phyloP scores from a whole-genome alignment of 2,888 invertebrate genomes.

The Sycophila texana region DNA sequence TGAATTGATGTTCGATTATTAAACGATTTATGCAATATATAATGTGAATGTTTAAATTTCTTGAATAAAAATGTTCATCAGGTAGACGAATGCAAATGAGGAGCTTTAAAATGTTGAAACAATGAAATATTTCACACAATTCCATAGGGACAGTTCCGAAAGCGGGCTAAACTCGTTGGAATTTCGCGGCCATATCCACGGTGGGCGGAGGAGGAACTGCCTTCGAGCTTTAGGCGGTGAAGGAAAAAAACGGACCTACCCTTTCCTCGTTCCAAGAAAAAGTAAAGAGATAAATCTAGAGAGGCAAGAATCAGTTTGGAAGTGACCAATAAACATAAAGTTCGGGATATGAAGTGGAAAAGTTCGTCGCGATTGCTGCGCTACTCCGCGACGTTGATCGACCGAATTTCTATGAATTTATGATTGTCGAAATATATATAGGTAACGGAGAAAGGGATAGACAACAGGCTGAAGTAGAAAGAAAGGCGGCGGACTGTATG shows the following conservation, averaged over 20 bases:
- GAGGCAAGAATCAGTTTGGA: constrained; percentile 8
- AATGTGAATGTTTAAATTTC: too few species aligned
- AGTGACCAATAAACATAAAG: constrained; percentile 29
- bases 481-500: neutral
- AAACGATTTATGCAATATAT: too few species aligned
- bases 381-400: constrained; percentile 9
- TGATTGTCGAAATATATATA: constrained; percentile 5
- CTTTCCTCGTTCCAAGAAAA: neutral
- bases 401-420: constrained; percentile 12
- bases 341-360: constrained; percentile 26
- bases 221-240: neutral
- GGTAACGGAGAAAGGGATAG: neutral
- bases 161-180: too few species aligned
- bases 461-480: neutral
- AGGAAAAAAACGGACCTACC: neutral
- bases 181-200: neutral
- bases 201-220: neutral
- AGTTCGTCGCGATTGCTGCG: neutral
- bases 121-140: too few species aligned
- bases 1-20: too few species aligned
- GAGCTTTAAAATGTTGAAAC: too few species aligned
- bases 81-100: too few species aligned
- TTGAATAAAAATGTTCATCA: too few species aligned
- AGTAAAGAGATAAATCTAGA: constrained; percentile 11
- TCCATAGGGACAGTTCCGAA: too few species aligned